Conservation (phyloP, 2,888 invertebrate species). For the Monopis laevigella region DNA sequence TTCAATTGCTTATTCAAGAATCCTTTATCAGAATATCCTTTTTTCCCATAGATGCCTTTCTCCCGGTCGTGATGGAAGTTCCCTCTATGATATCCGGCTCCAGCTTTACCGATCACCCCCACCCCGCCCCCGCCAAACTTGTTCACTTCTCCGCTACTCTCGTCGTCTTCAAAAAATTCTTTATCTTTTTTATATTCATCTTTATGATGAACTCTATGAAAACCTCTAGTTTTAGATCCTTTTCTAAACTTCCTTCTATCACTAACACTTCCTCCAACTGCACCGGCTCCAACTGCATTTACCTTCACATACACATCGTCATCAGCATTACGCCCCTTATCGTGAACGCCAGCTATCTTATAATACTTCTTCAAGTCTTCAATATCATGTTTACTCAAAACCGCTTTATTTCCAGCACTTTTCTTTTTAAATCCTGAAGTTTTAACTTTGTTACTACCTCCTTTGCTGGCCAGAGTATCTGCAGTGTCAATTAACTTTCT, state of each 20-base stretch:
- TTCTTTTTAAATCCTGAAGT: conserved; percentile 39
- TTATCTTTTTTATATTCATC: conserved; percentile 71
- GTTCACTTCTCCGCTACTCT: conserved; percentile 56
- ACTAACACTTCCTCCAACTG: conserved; percentile 45
- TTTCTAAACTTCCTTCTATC: conserved; percentile 60
- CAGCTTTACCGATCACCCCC: conserved; percentile 48
- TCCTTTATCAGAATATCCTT: conserved; percentile 59
- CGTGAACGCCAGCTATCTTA: conserved; percentile 32
- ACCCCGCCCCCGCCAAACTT: conserved; percentile 58
- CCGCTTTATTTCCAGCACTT: conserved; percentile 31
- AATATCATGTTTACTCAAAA: conserved; percentile 33
- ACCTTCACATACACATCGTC: conserved; percentile 46
- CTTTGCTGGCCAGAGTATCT: conserved; percentile 11
- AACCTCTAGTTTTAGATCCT: conserved; percentile 66
- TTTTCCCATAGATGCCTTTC: conserved; percentile 50
- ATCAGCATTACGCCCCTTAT: conserved; percentile 39
- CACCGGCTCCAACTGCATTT: conserved; percentile 41
- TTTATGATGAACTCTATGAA: conserved; percentile 66
- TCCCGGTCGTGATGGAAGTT: conserved; percentile 45
- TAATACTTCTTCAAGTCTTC: conserved; percentile 41
- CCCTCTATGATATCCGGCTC: conserved; percentile 45
- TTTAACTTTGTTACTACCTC: background rate
- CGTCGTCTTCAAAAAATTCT: conserved; percentile 65
- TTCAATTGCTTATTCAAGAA: conserved; percentile 55
- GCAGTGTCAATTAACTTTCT: conserved; percentile 32